Base-by-base conservation (phyloP, 2,797 vertebrate genomes). In the Oreortyx pictus region DNA sequence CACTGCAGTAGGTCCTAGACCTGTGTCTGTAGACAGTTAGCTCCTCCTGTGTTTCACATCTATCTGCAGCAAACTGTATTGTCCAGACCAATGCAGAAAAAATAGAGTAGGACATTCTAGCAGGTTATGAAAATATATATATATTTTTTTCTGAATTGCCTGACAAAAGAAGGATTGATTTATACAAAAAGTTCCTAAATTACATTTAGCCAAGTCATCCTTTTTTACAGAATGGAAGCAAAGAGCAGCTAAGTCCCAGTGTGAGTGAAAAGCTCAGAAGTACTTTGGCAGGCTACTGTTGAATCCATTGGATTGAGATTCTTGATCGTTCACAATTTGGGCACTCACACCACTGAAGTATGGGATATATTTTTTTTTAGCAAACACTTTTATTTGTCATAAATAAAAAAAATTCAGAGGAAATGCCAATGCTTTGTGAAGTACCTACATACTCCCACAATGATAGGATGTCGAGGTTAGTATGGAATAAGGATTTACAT, bases 171-270 rank as follows among this genome's bases (percentile, higher is more conserved):
- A 77, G 41, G 71, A 82, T 83, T 47, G 81, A 35, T 39, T 95
- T 89, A 46, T 76, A 91, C 39, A 72, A 61, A 47, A 92, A 82
- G 74, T 86, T 81, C 50, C 35, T 65, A 92, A 82, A 85, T 35
- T 92, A 2, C 31, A 31, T 89, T 92, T 82, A 89, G 54, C 68
- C n/a, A 70, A 86, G 67, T 82, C 62, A 82, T 83, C 39, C 19
- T 90, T 43, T 87, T 89, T 72, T 83, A 85, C 70, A 82, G 62
- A 89, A 64, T 11, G n/a, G 54, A 72, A 78, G 9, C 66, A 67
- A 88, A 80, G 31, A 72, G 19, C 75, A 62, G 39, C 54, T 89
- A 80, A 93, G 87, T 19, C 39, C 41, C 18, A 47, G 61, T 44
- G 24, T 33, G 31, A 43, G 1, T 78, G 39, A 86, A 68, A 85